phyloP scores from a whole-genome alignment of 2,888 invertebrate genomes.

The Priapulus caudatus region DNA sequence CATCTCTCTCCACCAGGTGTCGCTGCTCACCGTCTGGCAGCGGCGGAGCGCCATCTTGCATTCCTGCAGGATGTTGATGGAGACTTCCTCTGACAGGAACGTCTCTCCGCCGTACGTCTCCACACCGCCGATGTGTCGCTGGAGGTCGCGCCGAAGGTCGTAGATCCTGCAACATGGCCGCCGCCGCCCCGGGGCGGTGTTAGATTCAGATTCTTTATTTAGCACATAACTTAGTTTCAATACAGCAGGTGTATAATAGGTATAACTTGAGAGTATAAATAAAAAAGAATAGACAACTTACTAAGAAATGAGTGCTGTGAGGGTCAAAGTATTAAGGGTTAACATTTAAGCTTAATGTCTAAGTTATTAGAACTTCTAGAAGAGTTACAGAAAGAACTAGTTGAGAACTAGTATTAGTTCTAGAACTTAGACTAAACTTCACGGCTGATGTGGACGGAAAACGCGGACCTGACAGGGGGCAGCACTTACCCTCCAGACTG shows the following conservation, averaged over 20 bases:
- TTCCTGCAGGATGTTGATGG: conserved; percentile 76
- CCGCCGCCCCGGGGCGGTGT: too few relatives aligned
- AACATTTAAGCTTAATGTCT: too few relatives aligned
- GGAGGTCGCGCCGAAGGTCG: conserved; percentile 80
- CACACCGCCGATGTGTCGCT: conserved; percentile 74
- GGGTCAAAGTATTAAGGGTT: too few relatives aligned
- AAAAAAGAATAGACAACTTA: conserved; percentile 10
- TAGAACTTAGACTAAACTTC: too few relatives aligned
- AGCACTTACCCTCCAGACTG: conserved; percentile 65
- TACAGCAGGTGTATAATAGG: too few relatives aligned
- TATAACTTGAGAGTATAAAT: too few relatives aligned
- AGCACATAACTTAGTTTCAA: conserved; percentile 10
- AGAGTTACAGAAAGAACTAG: conserved; percentile 12
- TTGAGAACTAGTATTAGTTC: too few relatives aligned
- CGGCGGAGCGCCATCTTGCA: conserved; percentile 78
- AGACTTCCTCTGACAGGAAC: conserved; percentile 85
- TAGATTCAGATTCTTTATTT: not conserved
- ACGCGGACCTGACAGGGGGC: too few relatives aligned
- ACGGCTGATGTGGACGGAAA: too few relatives aligned
- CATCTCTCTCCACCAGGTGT: too few relatives aligned
- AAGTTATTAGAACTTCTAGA: not conserved
- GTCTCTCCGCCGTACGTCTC: conserved; percentile 96
- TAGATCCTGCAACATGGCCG: conserved; percentile 59
- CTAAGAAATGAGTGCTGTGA: too few relatives aligned
- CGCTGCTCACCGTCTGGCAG: conserved; percentile 58